phyloP scores from a whole-genome alignment of 2,113 vertebrate genomes.

The Arizona elegans region DNA sequence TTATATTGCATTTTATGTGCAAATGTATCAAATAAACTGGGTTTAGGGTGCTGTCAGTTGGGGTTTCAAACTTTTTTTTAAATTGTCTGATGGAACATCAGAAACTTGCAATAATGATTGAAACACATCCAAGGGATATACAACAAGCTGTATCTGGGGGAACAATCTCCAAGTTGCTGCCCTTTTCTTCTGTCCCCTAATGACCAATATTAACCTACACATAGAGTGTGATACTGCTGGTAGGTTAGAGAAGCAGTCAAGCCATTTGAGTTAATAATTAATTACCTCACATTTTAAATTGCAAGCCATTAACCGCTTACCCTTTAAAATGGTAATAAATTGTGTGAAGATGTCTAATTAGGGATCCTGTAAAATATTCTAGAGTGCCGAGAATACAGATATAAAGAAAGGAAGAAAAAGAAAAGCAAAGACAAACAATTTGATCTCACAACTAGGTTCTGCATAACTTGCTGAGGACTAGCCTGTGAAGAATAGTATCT shows the following conservation, averaged over 20 bases:
- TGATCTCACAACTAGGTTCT: background rate
- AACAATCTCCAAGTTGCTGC: constrained; percentile 45
- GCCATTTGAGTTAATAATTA: constrained; percentile 75
- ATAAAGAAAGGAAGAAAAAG: constrained; percentile 30
- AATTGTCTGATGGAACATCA: background rate
- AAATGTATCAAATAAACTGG: background rate
- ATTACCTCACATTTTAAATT: constrained; percentile 70
- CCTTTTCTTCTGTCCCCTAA: constrained; percentile 58
- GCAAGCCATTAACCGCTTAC: constrained; percentile 70
- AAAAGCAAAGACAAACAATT: constrained; percentile 47
- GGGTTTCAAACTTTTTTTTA: background rate
- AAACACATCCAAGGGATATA: background rate
- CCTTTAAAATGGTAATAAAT: constrained; percentile 77
- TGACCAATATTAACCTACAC: constrained; percentile 64
- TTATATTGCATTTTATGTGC: background rate
- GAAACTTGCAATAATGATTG: background rate
- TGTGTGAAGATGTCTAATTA: constrained; percentile 73
- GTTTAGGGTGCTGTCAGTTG: background rate
- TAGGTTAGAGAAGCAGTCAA: constrained; percentile 65
- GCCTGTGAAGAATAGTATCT: background rate
- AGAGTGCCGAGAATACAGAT: constrained; percentile 50
- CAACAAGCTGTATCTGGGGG: constrained; percentile 23
- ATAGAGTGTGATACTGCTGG: constrained; percentile 58
- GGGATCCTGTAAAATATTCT: constrained; percentile 66
- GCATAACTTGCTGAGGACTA: background rate